Conservation (phyloP, 2,113 vertebrate genomes). For the Halcyon malimbica region DNA sequence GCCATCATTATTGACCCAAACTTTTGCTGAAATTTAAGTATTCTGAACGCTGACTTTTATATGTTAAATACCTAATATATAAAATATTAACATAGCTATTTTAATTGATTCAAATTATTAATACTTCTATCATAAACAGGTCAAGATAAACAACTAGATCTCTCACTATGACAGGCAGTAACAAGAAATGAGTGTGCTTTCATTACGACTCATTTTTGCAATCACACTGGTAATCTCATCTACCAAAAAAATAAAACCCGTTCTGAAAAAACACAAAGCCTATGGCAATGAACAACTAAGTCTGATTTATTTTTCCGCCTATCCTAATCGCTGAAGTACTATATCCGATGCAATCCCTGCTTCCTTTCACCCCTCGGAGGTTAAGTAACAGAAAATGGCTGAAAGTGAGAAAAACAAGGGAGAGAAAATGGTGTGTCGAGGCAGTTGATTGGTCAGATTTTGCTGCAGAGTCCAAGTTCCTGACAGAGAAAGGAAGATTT, state of each 20-base stretch:
- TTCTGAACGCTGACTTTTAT: accelerated
- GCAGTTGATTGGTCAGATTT: slow-evolving; percentile 57
- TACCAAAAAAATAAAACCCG: accelerated
- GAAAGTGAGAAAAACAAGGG: slow-evolving; percentile 16
- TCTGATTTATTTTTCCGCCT: too few species aligned
- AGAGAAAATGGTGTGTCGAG: slow-evolving; percentile 38
- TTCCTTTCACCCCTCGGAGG: not conserved
- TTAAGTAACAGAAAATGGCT: slow-evolving; percentile 60
- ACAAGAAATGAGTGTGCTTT: not conserved
- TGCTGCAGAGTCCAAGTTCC: slow-evolving; percentile 43
- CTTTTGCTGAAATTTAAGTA: not conserved
- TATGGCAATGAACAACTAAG: not conserved
- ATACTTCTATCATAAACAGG: not conserved
- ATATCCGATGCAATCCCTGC: accelerated
- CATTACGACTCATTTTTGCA: not conserved
- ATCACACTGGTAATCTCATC: accelerated
- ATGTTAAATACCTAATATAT: accelerated
- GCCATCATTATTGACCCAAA: accelerated
- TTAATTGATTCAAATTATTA: not conserved
- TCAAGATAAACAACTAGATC: not conserved
- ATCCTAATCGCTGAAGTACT: too few species aligned
- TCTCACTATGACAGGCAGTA: not conserved
- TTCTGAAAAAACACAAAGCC: not conserved
- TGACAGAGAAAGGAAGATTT: not conserved
- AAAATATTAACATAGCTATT: not conserved